A percentile compares a stretch with the other conserved stretches of the same genome.
These are phyloP conservation scores for Neuroscelio doddi DNA, from an alignment of 2,888 invertebrate genomes.

Conservation along the genomic window DNA sequence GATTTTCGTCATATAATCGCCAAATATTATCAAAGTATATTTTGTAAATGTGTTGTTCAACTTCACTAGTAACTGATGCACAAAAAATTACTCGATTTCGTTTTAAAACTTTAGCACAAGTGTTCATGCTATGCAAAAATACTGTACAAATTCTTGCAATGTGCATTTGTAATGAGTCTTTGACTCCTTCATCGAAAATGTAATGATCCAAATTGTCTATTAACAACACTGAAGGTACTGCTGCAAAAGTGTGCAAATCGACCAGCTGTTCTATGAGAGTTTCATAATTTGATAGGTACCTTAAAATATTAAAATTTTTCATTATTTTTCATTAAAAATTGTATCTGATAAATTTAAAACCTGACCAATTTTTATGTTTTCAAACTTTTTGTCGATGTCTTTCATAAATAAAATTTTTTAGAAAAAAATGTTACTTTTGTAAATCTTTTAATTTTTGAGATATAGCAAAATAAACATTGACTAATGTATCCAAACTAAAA, in stretches of 20 bases:
- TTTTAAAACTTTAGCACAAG: constrained; percentile 56
- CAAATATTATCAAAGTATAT: constrained; percentile 51
- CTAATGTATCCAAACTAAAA: no score
- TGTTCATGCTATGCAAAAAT: constrained; percentile 58
- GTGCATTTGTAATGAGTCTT: constrained; percentile 43
- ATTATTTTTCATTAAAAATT: no score
- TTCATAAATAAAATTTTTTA: no score
- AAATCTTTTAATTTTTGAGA: no score
- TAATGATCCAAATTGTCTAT: constrained; percentile 64
- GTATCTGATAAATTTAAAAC: no score
- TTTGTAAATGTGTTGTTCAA: constrained; percentile 1
- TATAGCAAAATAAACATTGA: no score
- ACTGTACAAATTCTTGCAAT: constrained; percentile 57
- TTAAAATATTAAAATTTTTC: no score
- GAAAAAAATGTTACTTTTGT: no score
- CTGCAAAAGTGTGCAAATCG: constrained; percentile 57
- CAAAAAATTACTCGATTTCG: constrained; percentile 39
- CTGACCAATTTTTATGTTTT: no score
- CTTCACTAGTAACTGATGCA: constrained; percentile 30
- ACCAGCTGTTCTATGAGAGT: constrained; percentile 55
- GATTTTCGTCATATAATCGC: constrained; percentile 28
- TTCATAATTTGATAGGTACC: constrained; percentile 62
- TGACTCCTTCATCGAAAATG: constrained; percentile 30
- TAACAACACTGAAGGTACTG: constrained; percentile 58
- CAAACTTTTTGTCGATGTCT: no score